Conservation (phyloP, 2,888 invertebrate genomes). For the Eucera pruinosa region DNA sequence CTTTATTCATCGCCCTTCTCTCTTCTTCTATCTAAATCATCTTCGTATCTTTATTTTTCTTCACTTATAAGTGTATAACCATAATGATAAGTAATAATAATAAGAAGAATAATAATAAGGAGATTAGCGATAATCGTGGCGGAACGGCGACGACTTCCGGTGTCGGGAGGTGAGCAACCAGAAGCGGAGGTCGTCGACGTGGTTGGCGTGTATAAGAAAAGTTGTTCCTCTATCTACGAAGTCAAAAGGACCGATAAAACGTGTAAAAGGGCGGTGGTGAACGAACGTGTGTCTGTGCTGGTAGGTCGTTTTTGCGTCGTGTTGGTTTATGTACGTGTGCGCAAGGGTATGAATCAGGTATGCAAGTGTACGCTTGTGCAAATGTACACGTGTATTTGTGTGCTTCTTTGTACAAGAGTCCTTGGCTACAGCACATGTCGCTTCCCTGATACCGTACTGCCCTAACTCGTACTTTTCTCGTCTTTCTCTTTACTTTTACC, state of each 20-base stretch:
- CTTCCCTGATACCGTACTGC: conserved; percentile 63
- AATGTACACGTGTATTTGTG: not conserved
- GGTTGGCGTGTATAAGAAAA: conserved; percentile 63
- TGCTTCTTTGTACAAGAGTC: conserved; percentile 46
- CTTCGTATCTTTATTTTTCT: not conserved
- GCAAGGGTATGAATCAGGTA: not conserved
- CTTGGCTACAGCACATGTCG: conserved; percentile 50
- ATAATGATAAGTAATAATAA: conserved; percentile 61
- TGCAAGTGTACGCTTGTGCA: not conserved
- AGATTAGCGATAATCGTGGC: conserved; percentile 69
- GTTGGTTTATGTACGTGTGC: conserved; percentile 15
- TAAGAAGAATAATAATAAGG: conserved; percentile 68
- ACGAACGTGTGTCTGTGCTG: conserved; percentile 53
- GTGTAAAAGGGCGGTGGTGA: conserved; percentile 74
- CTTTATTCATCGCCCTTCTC: not conserved
- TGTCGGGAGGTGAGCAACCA: not conserved
- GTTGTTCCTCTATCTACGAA: conserved; percentile 71
- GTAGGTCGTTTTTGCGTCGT: too few species aligned
- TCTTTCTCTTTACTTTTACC: conserved; percentile 1
- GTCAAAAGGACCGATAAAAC: conserved; percentile 74
- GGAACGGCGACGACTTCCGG: conserved; percentile 44
- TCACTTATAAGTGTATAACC: conserved; percentile 34
- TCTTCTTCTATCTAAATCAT: too few species aligned
- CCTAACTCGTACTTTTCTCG: conserved; percentile 35
- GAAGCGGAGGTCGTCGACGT: conserved; percentile 40